phyloP scores from a whole-genome alignment of 2,113 vertebrate genomes.

The Pseudolaguvia tuberculata region DNA sequence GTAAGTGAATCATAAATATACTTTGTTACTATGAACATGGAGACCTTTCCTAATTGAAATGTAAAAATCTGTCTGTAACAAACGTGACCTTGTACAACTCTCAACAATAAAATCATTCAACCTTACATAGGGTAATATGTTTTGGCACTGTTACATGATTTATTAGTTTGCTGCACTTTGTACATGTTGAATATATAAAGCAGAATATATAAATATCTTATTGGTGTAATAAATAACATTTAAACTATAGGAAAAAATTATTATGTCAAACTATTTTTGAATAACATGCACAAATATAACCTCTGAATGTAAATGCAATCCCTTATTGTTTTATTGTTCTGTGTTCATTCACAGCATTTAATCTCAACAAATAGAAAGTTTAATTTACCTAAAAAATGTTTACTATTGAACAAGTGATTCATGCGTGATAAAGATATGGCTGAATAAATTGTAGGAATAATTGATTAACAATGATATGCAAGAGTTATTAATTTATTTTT shows the following conservation, averaged over 20 bases:
- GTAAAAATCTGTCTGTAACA: conserved; percentile 27
- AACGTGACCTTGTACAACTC: conserved; percentile 39
- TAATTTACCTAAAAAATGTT: not conserved
- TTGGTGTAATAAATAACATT: conserved; percentile 56
- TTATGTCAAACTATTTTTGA: conserved; percentile 52
- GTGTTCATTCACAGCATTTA: no score
- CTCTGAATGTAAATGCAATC: not conserved
- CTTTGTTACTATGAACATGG: not conserved
- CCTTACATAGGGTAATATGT: conserved; percentile 37
- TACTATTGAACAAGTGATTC: conserved; percentile 1
- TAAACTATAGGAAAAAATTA: no score
- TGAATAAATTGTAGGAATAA: no score
- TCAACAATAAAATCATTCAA: conserved; percentile 42
- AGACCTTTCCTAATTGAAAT: not conserved
- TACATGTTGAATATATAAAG: no score
- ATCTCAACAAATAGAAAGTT: no score
- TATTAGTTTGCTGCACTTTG: conserved; percentile 27
- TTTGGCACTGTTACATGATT: conserved; percentile 40
- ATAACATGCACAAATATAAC: conserved; percentile 52
- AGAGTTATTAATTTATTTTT: not conserved
- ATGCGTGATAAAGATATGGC: not conserved
- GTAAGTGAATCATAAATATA: not conserved
- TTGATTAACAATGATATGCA: not conserved
- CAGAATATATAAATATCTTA: conserved; percentile 45
- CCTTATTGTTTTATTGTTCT: no score